phyloP scores from a whole-genome alignment of 2,113 vertebrate species.

The Thunnus thynnus region DNA sequence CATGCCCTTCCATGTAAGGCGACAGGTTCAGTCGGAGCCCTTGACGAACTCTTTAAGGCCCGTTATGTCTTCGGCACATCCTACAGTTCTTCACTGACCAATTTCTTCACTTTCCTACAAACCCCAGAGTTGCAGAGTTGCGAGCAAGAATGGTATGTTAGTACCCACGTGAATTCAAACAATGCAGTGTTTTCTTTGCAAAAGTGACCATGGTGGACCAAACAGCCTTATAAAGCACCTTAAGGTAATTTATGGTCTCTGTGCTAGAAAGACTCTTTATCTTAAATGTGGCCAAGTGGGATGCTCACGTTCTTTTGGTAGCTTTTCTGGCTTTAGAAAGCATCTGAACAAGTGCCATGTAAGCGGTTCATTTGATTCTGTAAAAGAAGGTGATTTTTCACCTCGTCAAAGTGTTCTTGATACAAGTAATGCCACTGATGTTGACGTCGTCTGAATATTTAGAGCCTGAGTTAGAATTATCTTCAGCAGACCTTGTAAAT shows the following conservation, averaged over 20 bases:
- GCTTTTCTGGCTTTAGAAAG: conserved; percentile 29
- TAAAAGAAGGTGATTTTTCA: neutral
- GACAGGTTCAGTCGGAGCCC: conserved; percentile 15
- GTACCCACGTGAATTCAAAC: neutral
- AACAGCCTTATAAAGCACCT: conserved; percentile 26
- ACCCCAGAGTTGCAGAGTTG: conserved; percentile 22
- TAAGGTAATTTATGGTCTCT: conserved; percentile 29
- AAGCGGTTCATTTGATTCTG: neutral
- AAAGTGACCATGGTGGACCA: conserved; percentile 1
- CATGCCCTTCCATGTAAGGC: conserved; percentile 20
- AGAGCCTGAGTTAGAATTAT: neutral
- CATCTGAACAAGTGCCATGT: conserved; percentile 9
- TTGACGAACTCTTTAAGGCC: conserved; percentile 27
- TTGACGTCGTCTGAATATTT: neutral
- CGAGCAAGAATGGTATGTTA: conserved; percentile 10
- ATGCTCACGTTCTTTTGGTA: conserved; percentile 18
- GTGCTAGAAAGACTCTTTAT: conserved; percentile 14
- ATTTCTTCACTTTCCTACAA: conserved; percentile 35
- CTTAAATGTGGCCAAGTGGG: conserved; percentile 29
- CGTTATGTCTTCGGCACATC: conserved; percentile 6
- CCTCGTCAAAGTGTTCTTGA: neutral
- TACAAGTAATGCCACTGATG: neutral
- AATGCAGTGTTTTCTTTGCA: conserved; percentile 7
- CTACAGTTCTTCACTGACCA: neutral
- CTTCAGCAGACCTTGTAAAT: conserved; percentile 10